These are phyloP conservation scores for Drosophila teissieri DNA, from an alignment of 1,140 invertebrate species.

Conservation along the genomic window DNA sequence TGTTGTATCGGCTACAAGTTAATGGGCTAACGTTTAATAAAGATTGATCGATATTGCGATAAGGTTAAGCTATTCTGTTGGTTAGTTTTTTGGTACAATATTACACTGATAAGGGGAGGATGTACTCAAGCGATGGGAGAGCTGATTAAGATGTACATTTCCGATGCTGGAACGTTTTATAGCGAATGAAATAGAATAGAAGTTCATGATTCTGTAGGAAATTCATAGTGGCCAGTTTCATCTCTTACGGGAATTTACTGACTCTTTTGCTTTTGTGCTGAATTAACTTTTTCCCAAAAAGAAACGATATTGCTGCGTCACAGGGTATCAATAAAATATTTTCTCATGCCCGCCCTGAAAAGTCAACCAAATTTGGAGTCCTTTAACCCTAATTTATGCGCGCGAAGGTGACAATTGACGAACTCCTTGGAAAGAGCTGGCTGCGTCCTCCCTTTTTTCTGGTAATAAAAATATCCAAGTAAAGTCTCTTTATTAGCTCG, in stretches of 20 bases:
- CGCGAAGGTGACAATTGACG: conserved; percentile 80
- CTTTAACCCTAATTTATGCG: conserved; percentile 83
- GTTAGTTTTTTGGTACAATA: conserved; percentile 7
- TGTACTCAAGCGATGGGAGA: not conserved
- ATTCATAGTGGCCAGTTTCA: too few species aligned
- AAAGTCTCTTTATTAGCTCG: conserved; percentile 78
- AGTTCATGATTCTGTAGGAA: too few species aligned
- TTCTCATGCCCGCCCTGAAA: conserved; percentile 62
- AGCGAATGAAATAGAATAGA: too few species aligned
- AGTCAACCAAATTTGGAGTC: conserved; percentile 38
- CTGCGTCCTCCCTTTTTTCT: conserved; percentile 14
- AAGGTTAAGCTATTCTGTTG: conserved; percentile 32
- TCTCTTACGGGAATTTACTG: too few species aligned
- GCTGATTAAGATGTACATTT: conserved; percentile 3
- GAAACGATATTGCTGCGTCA: conserved; percentile 51
- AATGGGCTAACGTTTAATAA: conserved; percentile 75
- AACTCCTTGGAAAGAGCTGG: conserved; percentile 44
- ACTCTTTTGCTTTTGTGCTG: not conserved
- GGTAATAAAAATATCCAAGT: conserved; percentile 83
- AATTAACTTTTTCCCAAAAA: conserved; percentile 2
- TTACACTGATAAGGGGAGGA: not conserved
- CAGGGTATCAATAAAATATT: conserved; percentile 75
- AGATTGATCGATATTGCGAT: conserved; percentile 65
- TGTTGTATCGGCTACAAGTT: conserved; percentile 63
- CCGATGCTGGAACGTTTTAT: too few species aligned